Conservation (phyloP, 2,888 invertebrate genomes). For the Cerceris ruficornis region DNA sequence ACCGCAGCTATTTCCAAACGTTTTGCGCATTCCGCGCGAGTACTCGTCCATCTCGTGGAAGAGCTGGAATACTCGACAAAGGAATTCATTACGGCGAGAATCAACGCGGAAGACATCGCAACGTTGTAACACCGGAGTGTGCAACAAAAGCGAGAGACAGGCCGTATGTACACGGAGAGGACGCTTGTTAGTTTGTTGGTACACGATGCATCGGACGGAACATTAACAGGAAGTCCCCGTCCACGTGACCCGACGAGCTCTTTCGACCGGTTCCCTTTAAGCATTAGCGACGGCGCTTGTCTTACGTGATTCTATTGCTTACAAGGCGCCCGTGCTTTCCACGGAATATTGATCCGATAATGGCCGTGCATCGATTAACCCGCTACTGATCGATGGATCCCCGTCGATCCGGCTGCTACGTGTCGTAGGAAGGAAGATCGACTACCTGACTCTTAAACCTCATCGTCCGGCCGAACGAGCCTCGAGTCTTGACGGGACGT, state of each 20-base stretch:
- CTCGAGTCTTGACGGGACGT: not conserved
- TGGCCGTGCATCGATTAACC: conserved; percentile 54
- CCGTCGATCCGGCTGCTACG: conserved; percentile 11
- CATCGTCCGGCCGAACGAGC: not conserved
- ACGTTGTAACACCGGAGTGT: no score
- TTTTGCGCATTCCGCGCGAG: no score
- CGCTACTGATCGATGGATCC: conserved; percentile 32
- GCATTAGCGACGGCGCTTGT: conserved; percentile 65
- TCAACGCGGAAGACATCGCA: no score
- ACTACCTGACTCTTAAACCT: conserved; percentile 6
- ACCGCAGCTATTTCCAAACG: no score
- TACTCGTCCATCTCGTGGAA: no score
- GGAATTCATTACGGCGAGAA: no score
- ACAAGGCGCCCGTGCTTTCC: conserved; percentile 59
- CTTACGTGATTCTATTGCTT: conserved; percentile 73
- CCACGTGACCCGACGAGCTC: conserved; percentile 67
- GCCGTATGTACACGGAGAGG: conserved; percentile 24
- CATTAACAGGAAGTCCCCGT: conserved; percentile 73
- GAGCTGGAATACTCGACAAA: no score
- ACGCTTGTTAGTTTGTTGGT: conserved; percentile 55
- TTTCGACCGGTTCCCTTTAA: conserved; percentile 54
- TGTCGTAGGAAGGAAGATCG: conserved; percentile 9
- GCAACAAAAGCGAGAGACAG: conserved; percentile 29
- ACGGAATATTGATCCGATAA: conserved; percentile 67
- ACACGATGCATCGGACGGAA: conserved; percentile 62